Conservation (phyloP, 2,888 invertebrate genomes). For the Mythimna albipuncta region DNA sequence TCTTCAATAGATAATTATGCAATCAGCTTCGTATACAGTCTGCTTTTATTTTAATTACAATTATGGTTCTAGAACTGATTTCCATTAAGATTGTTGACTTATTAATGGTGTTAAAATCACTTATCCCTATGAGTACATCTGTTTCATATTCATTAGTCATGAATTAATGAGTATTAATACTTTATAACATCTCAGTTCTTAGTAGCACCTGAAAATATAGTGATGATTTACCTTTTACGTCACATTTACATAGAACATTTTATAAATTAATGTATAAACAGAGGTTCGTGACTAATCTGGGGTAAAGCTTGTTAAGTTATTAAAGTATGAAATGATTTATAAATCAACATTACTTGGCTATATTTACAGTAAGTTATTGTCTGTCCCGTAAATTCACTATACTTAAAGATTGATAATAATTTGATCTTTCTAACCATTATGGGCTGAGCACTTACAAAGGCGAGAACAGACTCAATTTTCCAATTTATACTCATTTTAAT, state of each 20-base stretch:
- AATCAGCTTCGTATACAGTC: constrained; percentile 10
- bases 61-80: constrained; percentile 6
- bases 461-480: constrained; percentile 25
- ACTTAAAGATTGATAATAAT: constrained; percentile 43
- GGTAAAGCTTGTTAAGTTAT: constrained; percentile 68
- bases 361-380: constrained; percentile 64
- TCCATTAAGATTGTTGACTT: constrained; percentile 22
- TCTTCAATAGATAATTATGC: constrained; percentile 7
- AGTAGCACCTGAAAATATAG: constrained; percentile 46
- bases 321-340: constrained; percentile 71
- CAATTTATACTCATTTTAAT: background rate
- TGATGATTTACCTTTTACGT: constrained; percentile 43
- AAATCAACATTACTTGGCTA: constrained; percentile 66
- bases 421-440: constrained; percentile 49
- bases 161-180: constrained; percentile 40
- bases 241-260: constrained; percentile 50
- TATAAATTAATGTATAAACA: constrained; percentile 50
- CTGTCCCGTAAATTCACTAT: constrained; percentile 60
- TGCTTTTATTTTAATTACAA: constrained; percentile 14
- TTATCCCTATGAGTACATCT: constrained; percentile 38
- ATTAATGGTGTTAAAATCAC: constrained; percentile 15
- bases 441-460: constrained; percentile 42
- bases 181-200: constrained; percentile 43
- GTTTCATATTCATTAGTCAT: constrained; percentile 47
- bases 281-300: constrained; percentile 69